Conservation (phyloP, 2,113 vertebrate species). For the Corythornis cristatus region DNA sequence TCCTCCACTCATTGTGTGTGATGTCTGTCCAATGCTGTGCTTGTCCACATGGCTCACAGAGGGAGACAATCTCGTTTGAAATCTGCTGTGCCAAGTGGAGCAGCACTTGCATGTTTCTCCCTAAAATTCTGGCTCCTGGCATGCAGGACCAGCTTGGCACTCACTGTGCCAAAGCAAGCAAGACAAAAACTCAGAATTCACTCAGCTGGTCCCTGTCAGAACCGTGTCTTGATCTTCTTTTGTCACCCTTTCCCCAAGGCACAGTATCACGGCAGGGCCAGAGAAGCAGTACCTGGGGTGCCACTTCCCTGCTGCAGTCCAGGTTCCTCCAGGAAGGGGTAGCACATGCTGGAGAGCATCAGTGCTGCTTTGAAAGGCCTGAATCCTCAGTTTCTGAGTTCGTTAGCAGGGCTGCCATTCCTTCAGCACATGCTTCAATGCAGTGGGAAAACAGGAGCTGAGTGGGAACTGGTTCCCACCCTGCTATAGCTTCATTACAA, state of each 20-base stretch:
- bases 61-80: not conserved
- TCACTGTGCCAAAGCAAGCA: not conserved
- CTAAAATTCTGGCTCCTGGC: not conserved
- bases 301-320: not conserved
- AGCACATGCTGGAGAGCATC: not conserved
- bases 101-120: not conserved
- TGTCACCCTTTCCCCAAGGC: not conserved
- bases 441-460: not conserved
- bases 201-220: not conserved
- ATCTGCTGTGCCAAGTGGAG: not conserved
- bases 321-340: not conserved
- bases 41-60: not conserved
- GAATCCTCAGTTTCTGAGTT: not conserved
- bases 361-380: not conserved
- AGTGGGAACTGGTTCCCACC: not conserved
- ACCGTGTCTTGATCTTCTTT: not conserved
- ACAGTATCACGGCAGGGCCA: not conserved
- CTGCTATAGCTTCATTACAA: not conserved
- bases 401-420: not conserved
- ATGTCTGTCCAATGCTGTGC: not conserved
- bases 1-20: fast-evolving
- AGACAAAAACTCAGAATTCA: not conserved
- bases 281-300: not conserved
- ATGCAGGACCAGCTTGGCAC: not conserved
- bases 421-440: not conserved